Conservation (phyloP, 2,113 vertebrate genomes). For the Xenotilapia longispinis region DNA sequence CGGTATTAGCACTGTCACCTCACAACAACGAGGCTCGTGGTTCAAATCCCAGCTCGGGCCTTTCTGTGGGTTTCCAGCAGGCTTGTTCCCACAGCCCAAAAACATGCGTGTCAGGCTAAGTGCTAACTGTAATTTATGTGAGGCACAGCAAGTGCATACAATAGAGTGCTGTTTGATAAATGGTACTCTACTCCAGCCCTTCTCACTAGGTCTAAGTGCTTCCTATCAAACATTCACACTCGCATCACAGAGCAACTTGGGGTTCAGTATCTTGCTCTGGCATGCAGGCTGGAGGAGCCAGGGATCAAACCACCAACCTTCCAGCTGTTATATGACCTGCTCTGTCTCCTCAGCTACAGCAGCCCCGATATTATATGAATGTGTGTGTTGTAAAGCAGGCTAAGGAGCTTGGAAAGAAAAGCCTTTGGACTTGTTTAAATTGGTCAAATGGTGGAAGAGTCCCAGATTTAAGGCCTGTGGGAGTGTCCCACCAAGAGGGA, state of each 20-base stretch:
- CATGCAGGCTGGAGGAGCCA: background rate
- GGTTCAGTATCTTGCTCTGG: background rate
- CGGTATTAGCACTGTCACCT: background rate
- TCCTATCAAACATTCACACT: background rate
- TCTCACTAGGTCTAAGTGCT: background rate
- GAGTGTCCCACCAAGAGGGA: background rate
- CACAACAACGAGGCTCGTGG: background rate
- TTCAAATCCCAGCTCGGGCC: background rate
- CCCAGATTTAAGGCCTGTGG: background rate
- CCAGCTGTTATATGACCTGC: background rate
- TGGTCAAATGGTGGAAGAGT: background rate
- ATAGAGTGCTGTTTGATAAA: background rate
- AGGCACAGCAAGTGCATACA: background rate
- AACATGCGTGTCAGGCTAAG: background rate
- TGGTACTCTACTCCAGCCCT: background rate
- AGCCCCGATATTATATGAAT: background rate
- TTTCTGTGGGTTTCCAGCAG: background rate
- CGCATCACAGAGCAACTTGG: background rate
- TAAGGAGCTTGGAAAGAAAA: background rate
- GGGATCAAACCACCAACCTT: background rate
- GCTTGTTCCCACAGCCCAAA: background rate
- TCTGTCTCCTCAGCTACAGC: background rate
- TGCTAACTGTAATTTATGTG: background rate
- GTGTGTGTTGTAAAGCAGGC: background rate
- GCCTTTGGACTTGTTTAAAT: background rate